phyloP scores from a whole-genome alignment of 2,113 vertebrate species.

The western clawed frog (Xenopus tropicalis) region UCB_Xtro_10.0 CM004446.2:72918501-72919000 shows the following conservation, averaged over 20 bases:
- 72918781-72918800: background rate
- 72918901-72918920: constrained; percentile 5
- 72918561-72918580: no score
- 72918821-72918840: constrained; percentile 20
- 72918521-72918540: no score
- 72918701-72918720: no score
- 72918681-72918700: background rate
- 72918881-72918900: background rate
- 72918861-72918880: background rate
- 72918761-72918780: constrained; percentile 1
- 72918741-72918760: background rate
- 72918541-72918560: no score
- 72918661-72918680: background rate
- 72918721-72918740: no score
- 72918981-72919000: no score
- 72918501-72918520: no score
- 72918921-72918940: background rate
- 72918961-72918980: no score
- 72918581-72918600: no score
- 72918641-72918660: no score
- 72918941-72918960: background rate
- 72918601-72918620: no score
- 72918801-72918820: background rate
- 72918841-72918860: constrained; percentile 21
- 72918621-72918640: no score